Evolutionary conservation across 2,888 invertebrate genomes (phyloP), one percentile per base, ranked within the genome.

Genomic region (Sphinx pinastri): DNA sequence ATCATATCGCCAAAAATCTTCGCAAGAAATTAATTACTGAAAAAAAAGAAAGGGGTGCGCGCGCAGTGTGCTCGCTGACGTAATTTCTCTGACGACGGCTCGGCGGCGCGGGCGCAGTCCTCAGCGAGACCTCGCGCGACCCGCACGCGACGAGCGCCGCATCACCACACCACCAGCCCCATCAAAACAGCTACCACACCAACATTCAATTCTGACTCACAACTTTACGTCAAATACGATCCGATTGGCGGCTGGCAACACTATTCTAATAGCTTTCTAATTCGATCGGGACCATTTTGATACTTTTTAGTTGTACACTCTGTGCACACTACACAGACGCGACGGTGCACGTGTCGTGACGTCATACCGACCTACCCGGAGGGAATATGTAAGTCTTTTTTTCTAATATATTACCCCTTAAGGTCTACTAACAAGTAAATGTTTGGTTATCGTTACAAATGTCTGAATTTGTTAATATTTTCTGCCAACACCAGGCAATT

Each of bases 41-140:
- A 90, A 90, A 92, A 84, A 91, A 93, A 92, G 89, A 93, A 93
- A 90, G 93, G 93, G 92, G 92, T 91, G 91, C 83, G 88, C 74
- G 73, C 84, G 85, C 87, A 87, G 85, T 85, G 84, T 84, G 82
- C 76, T 78, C 83, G 84, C 87, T 90, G 92, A 91, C 90, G 92
- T 92, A 92, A 92, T 89, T 84, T 85, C 84, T 85, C 83, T 84
- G 81, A 79, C 81, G 85, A 77, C 77, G 80, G 76, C 73, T 87
- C 85, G 84, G 86, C 84, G 79, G 81, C 83, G 85, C 83, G 75
- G 74, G 86, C 87, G 85, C 87, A 93, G 93, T 93, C 86, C 83
- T 84, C 84, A 84, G 74, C 85, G 75, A 84, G 88, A 85, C 86
- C 85, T 89, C 89, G 88, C 86, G 90, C 87, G 86, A 82, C 87